Conservation (phyloP, 2,113 vertebrate genomes). For the Onychostruthus taczanowskii region DNA sequence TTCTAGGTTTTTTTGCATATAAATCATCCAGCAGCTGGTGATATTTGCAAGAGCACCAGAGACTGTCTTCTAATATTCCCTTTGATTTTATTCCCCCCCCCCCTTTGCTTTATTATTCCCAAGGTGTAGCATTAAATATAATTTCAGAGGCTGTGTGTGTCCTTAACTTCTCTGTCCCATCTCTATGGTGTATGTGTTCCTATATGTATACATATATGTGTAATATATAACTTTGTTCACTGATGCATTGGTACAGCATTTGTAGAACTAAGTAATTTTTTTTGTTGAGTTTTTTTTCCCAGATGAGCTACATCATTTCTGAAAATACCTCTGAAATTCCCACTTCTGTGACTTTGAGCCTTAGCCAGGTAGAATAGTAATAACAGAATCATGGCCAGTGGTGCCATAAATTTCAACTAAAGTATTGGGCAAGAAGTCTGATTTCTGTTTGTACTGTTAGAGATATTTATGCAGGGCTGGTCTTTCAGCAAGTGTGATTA, state of each 20-base stretch:
- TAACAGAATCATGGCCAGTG: constrained; percentile 21
- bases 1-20: constrained; percentile 8
- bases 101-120: constrained; percentile 19
- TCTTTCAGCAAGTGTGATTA: constrained; percentile 66
- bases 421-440: background rate
- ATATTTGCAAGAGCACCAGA: constrained; percentile 13
- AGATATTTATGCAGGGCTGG: constrained; percentile 52
- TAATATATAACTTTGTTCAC: background rate
- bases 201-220: background rate
- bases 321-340: constrained; percentile 49
- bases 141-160: background rate
- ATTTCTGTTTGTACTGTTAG: constrained; percentile 53
- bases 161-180: background rate
- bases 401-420: constrained; percentile 55
- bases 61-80: background rate
- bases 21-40: constrained; percentile 44
- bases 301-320: background rate
- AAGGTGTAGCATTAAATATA: background rate
- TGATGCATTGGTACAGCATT: background rate
- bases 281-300: too few relatives aligned
- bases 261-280: background rate
- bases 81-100: background rate
- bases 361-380: constrained; percentile 53
- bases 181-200: background rate
- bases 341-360: constrained; percentile 33